Evolutionary conservation across 1,140 invertebrate species (phyloP).

Genomic region (Drosophila chauvacae): DNA sequence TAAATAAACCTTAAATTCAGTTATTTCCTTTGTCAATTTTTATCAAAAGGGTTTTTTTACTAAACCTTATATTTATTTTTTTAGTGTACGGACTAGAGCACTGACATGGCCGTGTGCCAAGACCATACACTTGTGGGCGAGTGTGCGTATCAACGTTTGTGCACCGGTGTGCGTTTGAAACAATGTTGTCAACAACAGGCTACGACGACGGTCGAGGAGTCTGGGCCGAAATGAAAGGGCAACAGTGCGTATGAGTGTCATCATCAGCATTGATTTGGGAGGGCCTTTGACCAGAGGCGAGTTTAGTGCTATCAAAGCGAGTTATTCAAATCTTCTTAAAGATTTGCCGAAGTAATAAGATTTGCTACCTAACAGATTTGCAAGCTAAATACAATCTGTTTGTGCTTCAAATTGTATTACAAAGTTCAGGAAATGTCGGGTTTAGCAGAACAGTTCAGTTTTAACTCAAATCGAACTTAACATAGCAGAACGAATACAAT

Average conservation of each 20-base stretch:
- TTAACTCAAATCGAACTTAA: background rate
- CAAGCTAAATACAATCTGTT: background rate
- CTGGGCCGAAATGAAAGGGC: conserved; percentile 58
- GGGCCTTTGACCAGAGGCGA: conserved; percentile 28
- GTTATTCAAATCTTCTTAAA: conserved; percentile 39
- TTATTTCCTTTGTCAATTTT: too few species aligned
- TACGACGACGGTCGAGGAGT: conserved; percentile 23
- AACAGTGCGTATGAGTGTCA: conserved; percentile 83
- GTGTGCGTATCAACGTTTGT: conserved; percentile 5
- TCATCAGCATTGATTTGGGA: conserved; percentile 69
- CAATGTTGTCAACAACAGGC: conserved; percentile 78
- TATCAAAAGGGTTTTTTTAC: too few species aligned
- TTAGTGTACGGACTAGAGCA: conserved; percentile 12
- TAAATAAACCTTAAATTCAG: too few species aligned
- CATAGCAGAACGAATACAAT: background rate
- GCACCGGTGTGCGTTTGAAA: conserved; percentile 50
- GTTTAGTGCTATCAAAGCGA: conserved; percentile 8
- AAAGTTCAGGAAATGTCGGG: background rate
- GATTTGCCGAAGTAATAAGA: background rate
- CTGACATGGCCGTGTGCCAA: conserved; percentile 32
- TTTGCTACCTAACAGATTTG: background rate
- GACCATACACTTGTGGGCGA: conserved; percentile 7
- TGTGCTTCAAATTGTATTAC: background rate
- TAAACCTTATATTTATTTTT: background rate
- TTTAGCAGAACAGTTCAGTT: background rate